Percentiles rank a stretch among this genome's conserved stretches.
phyloP scores from a whole-genome alignment of 2,797 vertebrate genomes.

The Falco novaeseelandiae region DNA sequence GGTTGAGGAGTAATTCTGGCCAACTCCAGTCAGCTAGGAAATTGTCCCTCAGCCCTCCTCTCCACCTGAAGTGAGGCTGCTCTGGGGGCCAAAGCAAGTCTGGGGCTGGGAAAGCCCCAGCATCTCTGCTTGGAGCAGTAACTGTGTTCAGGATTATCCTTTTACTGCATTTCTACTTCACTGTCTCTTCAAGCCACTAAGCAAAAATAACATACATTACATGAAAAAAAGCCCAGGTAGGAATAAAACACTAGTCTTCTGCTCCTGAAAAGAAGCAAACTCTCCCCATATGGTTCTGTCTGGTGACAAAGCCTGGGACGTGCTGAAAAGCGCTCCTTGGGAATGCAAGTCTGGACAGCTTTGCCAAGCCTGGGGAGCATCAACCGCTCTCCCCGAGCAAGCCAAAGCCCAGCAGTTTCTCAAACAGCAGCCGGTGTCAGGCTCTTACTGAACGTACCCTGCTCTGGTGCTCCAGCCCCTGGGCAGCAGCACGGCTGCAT shows the following conservation, averaged over 20 bases:
- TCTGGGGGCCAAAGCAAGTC: background rate
- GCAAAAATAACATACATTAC: background rate
- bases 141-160: background rate
- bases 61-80: background rate
- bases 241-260: background rate
- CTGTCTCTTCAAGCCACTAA: background rate
- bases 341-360: slow-evolving; percentile 57
- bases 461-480: slow-evolving; percentile 45
- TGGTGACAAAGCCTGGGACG: slow-evolving; percentile 27
- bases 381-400: background rate
- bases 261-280: background rate
- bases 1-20: background rate
- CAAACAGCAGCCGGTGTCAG: background rate
- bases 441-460: background rate
- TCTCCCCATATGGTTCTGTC: background rate
- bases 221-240: background rate
- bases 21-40: background rate
- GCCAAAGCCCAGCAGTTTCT: slow-evolving; percentile 24
- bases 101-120: background rate
- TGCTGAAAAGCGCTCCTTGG: background rate
- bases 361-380: slow-evolving; percentile 32
- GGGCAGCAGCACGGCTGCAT: slow-evolving; percentile 36
- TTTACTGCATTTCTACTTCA: background rate
- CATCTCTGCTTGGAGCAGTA: background rate
- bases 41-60: background rate